Percentiles rank a stretch among this genome's conserved stretches.
phyloP scores from a whole-genome alignment of 2,113 vertebrate genomes.

The Pimephales promelas region DNA sequence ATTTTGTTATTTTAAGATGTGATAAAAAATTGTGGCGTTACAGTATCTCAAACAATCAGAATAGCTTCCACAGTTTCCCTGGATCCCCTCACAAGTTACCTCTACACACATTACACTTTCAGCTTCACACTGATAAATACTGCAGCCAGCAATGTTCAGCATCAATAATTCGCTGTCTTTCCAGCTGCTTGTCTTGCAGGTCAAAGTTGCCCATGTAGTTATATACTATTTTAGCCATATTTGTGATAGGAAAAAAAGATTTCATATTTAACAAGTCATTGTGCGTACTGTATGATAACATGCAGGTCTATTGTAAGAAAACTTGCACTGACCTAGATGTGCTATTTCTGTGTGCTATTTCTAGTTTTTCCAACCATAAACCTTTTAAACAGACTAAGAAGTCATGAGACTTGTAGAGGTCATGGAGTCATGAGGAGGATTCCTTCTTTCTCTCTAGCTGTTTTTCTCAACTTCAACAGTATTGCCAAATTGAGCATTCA shows the following conservation, averaged over 20 bases:
- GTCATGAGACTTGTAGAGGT: neutral
- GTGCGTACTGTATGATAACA: neutral
- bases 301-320: neutral
- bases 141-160: slow-evolving; percentile 64
- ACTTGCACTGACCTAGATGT: neutral
- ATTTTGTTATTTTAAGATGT: slow-evolving; percentile 24
- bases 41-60: slow-evolving; percentile 44
- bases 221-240: slow-evolving; percentile 67
- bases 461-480: slow-evolving; percentile 8
- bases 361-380: neutral
- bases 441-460: neutral
- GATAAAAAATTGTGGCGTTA: slow-evolving; percentile 14
- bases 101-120: slow-evolving; percentile 49
- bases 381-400: neutral
- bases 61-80: slow-evolving; percentile 47
- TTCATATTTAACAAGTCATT: neutral
- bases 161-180: slow-evolving; percentile 60
- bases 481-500: slow-evolving; percentile 46
- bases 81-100: slow-evolving; percentile 59
- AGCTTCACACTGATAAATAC: slow-evolving; percentile 65
- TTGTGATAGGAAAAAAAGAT: slow-evolving; percentile 22
- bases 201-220: slow-evolving; percentile 57
- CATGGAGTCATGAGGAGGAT: neutral
- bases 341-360: neutral
- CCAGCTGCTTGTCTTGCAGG: slow-evolving; percentile 47